Evolutionary conservation across 2,113 vertebrate genomes (phyloP).

Genomic region (Pterophyllum scalare): DNA sequence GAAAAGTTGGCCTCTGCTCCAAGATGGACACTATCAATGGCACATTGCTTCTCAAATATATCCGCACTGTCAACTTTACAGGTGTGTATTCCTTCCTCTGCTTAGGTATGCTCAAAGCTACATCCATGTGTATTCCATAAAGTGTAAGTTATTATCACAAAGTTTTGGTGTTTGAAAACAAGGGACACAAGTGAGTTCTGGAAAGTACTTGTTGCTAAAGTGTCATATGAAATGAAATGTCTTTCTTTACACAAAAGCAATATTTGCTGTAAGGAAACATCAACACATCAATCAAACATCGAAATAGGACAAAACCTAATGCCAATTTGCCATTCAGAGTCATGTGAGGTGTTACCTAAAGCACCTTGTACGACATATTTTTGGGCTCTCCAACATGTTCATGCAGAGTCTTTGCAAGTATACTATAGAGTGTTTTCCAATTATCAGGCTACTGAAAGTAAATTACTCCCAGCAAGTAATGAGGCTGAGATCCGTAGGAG

Average conservation of each 20-base stretch:
- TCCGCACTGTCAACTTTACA: slow-evolving; percentile 94
- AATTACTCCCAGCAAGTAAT: slow-evolving; percentile 38
- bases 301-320: neutral
- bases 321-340: neutral
- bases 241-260: neutral
- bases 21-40: slow-evolving; percentile 92
- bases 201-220: neutral
- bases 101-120: neutral
- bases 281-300: neutral
- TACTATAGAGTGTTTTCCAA: slow-evolving; percentile 22
- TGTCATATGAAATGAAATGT: neutral
- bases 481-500: slow-evolving; percentile 43
- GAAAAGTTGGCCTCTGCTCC: slow-evolving; percentile 90
- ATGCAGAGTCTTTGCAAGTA: slow-evolving; percentile 13
- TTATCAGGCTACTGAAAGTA: slow-evolving; percentile 44
- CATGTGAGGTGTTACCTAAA: neutral
- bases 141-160: neutral
- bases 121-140: neutral
- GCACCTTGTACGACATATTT: neutral
- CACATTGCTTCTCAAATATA: slow-evolving; percentile 92
- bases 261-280: neutral
- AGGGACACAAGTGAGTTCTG: neutral
- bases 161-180: neutral
- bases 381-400: neutral
- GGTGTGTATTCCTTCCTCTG: slow-evolving; percentile 78